Percentiles rank a stretch among this genome's conserved stretches.
Conservation (phyloP, 2,113 vertebrate genomes). For the Grammomys surdaster region DNA sequence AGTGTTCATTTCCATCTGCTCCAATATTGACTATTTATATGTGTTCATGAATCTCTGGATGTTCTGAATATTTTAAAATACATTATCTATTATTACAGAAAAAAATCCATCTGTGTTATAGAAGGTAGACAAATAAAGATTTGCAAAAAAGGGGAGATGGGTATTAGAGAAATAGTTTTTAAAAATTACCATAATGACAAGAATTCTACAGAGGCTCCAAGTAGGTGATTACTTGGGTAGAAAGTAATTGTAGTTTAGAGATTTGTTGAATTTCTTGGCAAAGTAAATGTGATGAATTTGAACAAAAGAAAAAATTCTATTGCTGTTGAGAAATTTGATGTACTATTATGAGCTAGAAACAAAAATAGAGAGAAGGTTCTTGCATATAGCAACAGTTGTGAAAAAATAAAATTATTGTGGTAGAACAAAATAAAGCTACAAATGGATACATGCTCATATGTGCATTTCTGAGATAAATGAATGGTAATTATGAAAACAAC, state of each 20-base stretch:
- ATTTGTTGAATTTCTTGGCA: not conserved
- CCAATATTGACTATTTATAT: not conserved
- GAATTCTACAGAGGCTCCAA: not conserved
- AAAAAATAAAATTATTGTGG: not conserved
- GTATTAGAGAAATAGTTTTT: not conserved
- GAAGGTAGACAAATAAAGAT: not conserved
- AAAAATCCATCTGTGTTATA: not conserved
- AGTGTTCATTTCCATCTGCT: not conserved
- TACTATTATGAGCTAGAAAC: not conserved
- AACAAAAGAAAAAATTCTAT: not conserved
- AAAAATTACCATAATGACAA: not conserved
- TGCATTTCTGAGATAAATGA: not conserved
- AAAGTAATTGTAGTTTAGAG: not conserved
- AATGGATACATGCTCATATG: not conserved
- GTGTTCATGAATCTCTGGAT: not conserved
- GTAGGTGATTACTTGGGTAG: not conserved
- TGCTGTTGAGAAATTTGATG: not conserved
- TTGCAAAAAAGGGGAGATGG: not conserved
- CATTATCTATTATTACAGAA: not conserved
- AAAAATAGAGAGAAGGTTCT: not conserved
- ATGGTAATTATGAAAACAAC: not conserved
- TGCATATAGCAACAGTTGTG: not conserved
- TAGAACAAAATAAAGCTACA: not conserved
- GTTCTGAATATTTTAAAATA: not conserved
- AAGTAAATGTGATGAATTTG: not conserved